Evolutionary conservation across 2,888 invertebrate species (phyloP), one percentile per base, ranked within the genome.

Genomic region (Leistus spinibarbis): DNA sequence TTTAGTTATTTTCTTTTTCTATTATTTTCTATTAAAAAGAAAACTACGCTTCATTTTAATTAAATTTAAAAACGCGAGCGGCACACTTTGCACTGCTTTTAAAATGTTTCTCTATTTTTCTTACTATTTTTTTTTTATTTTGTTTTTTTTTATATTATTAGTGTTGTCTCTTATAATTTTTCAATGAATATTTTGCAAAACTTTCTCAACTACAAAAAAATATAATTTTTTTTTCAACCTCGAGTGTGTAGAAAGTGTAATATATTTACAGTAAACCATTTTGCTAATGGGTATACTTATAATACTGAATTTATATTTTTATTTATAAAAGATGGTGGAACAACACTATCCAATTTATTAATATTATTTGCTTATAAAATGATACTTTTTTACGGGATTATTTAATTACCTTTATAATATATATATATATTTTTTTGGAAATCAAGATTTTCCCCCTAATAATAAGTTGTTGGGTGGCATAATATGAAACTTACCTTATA

Each of bases 81-180:
- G 69, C 69, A 69, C 60, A 69, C 62, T 69, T 60, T 60, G 24
- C 27, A 24, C 64, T 23, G 60, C 69, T 69, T 69, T 69, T 69
- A 56, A 60, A 19, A 60, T 17, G 19, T 60, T 10, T 17, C 17
- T 20, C 19, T 19, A 19, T 60, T 19, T 60, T 1, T 60, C 54
- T 2, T 54, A 54, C 10, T 53, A 53, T 53, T 53, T 9, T 53
- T 53, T 53, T 53, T 7, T 53, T 54, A 54, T 54, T 60, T 60
- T 16, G 17, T 60, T 19, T 20, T 60, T 16, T 60, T 60, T 57
- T 69, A 24, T 24, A 23, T 24, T 69, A 24, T 57, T 60, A 69
- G 69, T 69, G 62, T 69, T 69, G 27, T 23, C 69, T 40, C 40
- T 63, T 54, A 63, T 40, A 63, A 10, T 40, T 70, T 70, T 64